Evolutionary conservation across 2,113 vertebrate genomes (phyloP).

Genomic region (Dendropsophus ebraccatus): DNA sequence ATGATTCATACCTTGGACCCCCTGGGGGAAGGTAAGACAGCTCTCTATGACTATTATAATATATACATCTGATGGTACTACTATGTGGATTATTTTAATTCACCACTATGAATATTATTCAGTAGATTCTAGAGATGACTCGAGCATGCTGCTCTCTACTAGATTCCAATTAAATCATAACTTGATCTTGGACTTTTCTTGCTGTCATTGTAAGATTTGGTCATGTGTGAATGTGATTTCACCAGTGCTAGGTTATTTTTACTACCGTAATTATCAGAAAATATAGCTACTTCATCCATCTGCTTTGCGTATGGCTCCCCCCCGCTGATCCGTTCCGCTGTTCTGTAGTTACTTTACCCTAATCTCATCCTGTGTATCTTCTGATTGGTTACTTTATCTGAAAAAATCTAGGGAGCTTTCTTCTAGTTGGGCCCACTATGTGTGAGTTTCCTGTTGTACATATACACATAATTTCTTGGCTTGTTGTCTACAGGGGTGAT

Average conservation of each 20-base stretch:
- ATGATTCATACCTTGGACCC: slow-evolving; percentile 95
- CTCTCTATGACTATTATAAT: neutral
- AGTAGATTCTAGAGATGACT: no score
- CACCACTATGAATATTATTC: neutral
- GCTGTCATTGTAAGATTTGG: neutral
- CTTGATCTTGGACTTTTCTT: neutral
- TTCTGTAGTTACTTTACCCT: neutral
- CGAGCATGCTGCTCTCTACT: no score
- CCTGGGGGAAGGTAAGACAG: slow-evolving; percentile 85
- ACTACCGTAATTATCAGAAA: neutral
- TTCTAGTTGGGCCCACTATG: neutral
- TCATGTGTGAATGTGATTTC: slow-evolving; percentile 2
- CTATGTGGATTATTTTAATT: neutral
- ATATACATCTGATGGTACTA: neutral
- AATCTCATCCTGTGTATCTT: no score
- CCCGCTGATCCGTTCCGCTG: neutral
- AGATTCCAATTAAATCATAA: neutral
- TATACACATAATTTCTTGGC: neutral
- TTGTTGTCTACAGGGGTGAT: no score
- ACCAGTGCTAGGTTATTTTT: neutral
- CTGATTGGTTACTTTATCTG: neutral
- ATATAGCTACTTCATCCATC: neutral
- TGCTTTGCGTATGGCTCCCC: neutral
- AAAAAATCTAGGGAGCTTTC: neutral
- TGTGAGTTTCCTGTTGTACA: neutral